Evolutionary conservation across 2,888 invertebrate species (phyloP).

Genomic region (Morinoia aosen): DNA sequence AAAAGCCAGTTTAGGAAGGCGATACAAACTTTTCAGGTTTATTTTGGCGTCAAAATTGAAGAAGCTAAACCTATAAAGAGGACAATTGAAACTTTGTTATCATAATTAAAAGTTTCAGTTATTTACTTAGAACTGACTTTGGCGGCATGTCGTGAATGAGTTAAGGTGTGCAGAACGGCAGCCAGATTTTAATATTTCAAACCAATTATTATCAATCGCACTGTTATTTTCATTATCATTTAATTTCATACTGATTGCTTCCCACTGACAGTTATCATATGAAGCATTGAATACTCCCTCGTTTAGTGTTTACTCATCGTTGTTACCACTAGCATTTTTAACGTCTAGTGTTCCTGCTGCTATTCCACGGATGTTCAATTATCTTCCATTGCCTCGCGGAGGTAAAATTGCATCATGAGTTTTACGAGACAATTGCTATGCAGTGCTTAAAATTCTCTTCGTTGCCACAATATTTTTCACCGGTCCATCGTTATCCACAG

Average conservation of each 20-base stretch:
- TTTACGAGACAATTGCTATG: constrained; percentile 3
- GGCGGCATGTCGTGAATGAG: too few relatives aligned
- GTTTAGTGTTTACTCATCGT: neutral
- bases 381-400: neutral
- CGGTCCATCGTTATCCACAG: neutral
- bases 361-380: neutral
- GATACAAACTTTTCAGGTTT: too few relatives aligned
- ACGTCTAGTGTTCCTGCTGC: neutral
- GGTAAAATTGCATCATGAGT: neutral
- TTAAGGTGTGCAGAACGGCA: too few relatives aligned
- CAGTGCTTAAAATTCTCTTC: neutral
- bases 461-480: neutral
- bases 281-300: neutral
- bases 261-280: neutral
- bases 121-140: too few relatives aligned
- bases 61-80: too few relatives aligned
- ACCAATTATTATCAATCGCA: neutral
- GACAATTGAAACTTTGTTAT: too few relatives aligned
- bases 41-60: too few relatives aligned
- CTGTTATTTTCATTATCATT: neutral
- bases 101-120: too few relatives aligned
- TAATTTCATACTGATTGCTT: neutral
- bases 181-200: too few relatives aligned
- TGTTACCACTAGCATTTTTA: neutral
- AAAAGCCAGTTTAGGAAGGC: too few relatives aligned